A percentile compares a stretch with the other conserved stretches of the same genome.
Evolutionary conservation across 2,888 invertebrate genomes (phyloP).

Genomic region (Drosophila multiciliata): DNA sequence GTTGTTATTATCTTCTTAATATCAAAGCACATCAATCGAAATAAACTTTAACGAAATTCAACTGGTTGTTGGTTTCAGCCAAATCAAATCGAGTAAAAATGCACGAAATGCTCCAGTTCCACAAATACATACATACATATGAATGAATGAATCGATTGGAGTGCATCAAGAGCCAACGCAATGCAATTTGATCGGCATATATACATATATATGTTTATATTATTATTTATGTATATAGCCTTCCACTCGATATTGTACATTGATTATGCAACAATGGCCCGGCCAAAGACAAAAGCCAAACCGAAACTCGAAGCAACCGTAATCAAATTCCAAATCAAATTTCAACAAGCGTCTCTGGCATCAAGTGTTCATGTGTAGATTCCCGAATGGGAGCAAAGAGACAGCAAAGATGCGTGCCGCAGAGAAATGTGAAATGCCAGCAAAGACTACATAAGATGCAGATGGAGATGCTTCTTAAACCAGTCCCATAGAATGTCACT

Average conservation of each 20-base stretch:
- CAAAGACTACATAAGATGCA: neutral
- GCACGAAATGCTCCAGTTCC: slow-evolving; percentile 43
- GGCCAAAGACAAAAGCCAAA: slow-evolving; percentile 50
- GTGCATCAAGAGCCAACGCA: slow-evolving; percentile 51
- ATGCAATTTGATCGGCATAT: slow-evolving; percentile 43
- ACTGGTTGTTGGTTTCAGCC: neutral
- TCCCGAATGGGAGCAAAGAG: slow-evolving; percentile 38
- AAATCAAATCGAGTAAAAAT: slow-evolving; percentile 30
- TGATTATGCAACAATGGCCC: slow-evolving; percentile 60
- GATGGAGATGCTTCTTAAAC: slow-evolving; percentile 20
- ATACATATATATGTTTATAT: neutral
- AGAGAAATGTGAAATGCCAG: slow-evolving; percentile 28
- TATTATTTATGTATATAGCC: slow-evolving; percentile 7
- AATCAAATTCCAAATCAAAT: slow-evolving; percentile 58
- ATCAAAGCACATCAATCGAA: neutral
- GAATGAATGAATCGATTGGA: slow-evolving; percentile 31
- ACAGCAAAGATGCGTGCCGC: neutral
- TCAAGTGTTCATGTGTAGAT: slow-evolving; percentile 28
- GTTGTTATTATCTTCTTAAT: neutral
- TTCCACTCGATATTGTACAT: slow-evolving; percentile 22
- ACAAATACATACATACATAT: neutral
- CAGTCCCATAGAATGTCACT: slow-evolving; percentile 40
- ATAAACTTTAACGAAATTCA: slow-evolving; percentile 1
- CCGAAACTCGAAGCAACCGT: slow-evolving; percentile 45
- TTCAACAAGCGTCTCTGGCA: slow-evolving; percentile 28